Evolutionary conservation across 2,113 vertebrate species (phyloP), one percentile per base, ranked within the genome.

Genomic region (Alligator mississippiensis): DNA sequence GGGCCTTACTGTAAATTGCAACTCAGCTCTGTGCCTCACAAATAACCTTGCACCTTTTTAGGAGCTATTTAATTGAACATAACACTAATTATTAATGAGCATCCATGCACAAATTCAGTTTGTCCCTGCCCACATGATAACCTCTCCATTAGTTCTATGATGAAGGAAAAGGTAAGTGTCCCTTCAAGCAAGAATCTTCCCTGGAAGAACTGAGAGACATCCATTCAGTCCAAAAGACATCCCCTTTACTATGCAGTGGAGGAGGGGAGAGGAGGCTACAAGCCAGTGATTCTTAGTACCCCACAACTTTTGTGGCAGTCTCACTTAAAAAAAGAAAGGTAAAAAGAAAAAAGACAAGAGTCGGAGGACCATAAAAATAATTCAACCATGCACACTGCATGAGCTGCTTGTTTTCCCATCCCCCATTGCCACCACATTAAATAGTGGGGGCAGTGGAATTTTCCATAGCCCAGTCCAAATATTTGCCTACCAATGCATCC

Each of bases 401-500:
- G 4, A 94, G 86, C 72, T 92, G 89, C 82, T 92, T 8, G 0
- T 90, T 76, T 89, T 77, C 82, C 47, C 92, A 83, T 57, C 85
- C 76, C 86, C 89, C 61, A 6, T 3, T 91, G 90, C 85, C 76
- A 95, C 88, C 91, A 90, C 92, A 93, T 4, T 1, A 96, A 94
- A 4, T 47, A 0, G 22, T 63, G 28, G 89, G n/a, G 90, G 93
- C 94, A 93, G 87, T 88, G 92, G 95, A 98, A 97, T 95, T 97
- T 98, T 97, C 97, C 97, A 98, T 66, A 68, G 11, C 83, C 86
- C 93, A 84, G 60, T 95, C 97, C 97, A 97, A 96, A 88, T 95
- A 91, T 83, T 97, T 97, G 94, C 94, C 93, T 94, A 87, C 92
- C 97, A 93, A 96, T 97, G 95, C 90, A 96, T 85, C 96, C 94